Evolutionary conservation across 2,888 invertebrate genomes (phyloP), one percentile per base, ranked within the genome.

Genomic region (Glyphotaelius pellucidus): DNA sequence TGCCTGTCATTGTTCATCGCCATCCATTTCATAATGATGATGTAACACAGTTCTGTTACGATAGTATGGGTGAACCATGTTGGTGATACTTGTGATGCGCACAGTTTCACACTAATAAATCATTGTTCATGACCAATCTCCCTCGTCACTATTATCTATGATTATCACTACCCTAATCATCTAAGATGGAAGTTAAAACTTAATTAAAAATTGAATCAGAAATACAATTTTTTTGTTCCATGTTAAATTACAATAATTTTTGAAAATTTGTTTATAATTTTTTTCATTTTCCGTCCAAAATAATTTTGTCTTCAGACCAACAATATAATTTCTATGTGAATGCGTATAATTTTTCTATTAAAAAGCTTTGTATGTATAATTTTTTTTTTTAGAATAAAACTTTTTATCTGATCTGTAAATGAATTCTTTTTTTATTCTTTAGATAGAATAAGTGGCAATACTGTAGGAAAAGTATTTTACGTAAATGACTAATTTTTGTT

Each of bases 401-500:
- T n/a, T 67, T 67, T 67, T 67, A 67, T 67, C 25, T 67, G 25
- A 25, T 67, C 67, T 67, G 67, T 67, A 67, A 25, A 25, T 25
- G 25, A 67, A 35, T 83, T 35, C n/a, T 83, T 31, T 83, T 83
- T 83, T 32, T 83, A 14, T 83, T 83, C 35, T 35, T 38, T 83
- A 35, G 15, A 38, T 35, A 32, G 19, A 35, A 15, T 83, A 83
- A 83, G 83, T 83, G 35, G 35, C 38, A 83, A 35, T 32, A 25
- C 31, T 32, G 83, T 19, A 38, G 15, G 19, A 35, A 35, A 83
- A 35, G 35, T 83, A 12, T 83, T 83, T 83, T 35, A 83, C 83
- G 4, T 35, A 83, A 32, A 83, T 83, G n/a, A 42, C 38, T 38
- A n/a, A 30, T n/a, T 86, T 86, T 86, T 42, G 38, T 86, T 86